A percentile compares a stretch with the other conserved stretches of the same genome.
Evolutionary conservation across 2,888 invertebrate species (phyloP).

Genomic region (Allolobophora icterica): DNA sequence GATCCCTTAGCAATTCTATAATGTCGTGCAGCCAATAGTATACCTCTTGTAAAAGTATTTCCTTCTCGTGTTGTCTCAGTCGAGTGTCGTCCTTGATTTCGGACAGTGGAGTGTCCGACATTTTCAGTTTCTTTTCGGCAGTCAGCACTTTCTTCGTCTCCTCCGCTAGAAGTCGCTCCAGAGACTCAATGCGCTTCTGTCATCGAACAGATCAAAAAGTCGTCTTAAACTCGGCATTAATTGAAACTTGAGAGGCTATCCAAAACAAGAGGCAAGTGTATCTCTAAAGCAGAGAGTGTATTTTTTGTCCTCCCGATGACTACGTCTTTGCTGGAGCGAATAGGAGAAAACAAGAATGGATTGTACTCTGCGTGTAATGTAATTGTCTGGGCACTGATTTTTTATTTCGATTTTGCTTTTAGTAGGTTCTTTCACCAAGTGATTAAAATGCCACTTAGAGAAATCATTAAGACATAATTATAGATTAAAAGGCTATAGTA

Average conservation of each 20-base stretch:
- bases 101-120: constrained; percentile 48
- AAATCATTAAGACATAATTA: no score
- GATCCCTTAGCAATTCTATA: not conserved
- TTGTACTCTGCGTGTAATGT: no score
- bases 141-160: constrained; percentile 59
- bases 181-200: constrained; percentile 56
- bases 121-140: constrained; percentile 58
- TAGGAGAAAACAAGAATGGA: no score
- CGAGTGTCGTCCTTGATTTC: constrained; percentile 59
- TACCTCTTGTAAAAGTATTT: constrained; percentile 60
- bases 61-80: constrained; percentile 59
- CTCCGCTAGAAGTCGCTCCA: constrained; percentile 61
- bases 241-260: not conserved
- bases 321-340: no score
- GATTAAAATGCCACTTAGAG: no score
- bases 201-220: constrained; percentile 51
- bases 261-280: not conserved
- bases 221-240: not conserved
- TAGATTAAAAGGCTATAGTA: no score
- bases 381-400: no score
- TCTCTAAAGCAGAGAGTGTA: no score
- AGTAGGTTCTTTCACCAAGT: no score
- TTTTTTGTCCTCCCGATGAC: no score
- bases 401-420: no score
- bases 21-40: constrained; percentile 46